Evolutionary conservation across 2,797 vertebrate species (phyloP).

Genomic region (Novumbra hubbsi): DNA sequence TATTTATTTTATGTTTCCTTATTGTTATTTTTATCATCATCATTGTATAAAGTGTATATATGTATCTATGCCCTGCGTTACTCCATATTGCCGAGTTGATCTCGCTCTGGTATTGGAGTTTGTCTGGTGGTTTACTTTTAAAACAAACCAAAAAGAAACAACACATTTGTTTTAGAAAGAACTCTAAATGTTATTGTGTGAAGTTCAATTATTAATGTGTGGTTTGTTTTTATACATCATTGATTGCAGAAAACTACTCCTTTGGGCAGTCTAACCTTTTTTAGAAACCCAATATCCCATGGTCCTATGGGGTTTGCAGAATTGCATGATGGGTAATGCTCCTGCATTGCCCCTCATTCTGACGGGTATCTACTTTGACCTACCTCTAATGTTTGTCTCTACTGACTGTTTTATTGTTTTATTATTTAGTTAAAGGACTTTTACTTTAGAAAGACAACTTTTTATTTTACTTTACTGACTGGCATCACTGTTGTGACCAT

Average conservation of each 20-base stretch:
- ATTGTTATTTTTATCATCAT: constrained; percentile 58
- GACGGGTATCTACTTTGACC: constrained; percentile 73
- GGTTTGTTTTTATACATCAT: constrained; percentile 42
- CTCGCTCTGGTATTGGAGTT: constrained; percentile 63
- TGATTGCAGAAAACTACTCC: constrained; percentile 55
- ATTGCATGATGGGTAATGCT: constrained; percentile 50
- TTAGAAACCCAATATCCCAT: constrained; percentile 59
- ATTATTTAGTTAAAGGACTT: constrained; percentile 37
- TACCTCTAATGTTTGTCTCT: constrained; percentile 71
- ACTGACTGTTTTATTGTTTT: constrained; percentile 52
- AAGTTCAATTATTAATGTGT: constrained; percentile 14
- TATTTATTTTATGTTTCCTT: constrained; percentile 77
- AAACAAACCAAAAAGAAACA: constrained; percentile 61
- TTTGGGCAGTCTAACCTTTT: constrained; percentile 45
- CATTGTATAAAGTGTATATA: constrained; percentile 68
- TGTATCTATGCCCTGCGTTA: constrained; percentile 66
- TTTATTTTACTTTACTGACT: constrained; percentile 22
- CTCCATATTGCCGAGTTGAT: constrained; percentile 63
- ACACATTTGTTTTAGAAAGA: constrained; percentile 69
- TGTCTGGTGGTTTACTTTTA: constrained; percentile 59
- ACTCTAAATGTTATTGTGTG: constrained; percentile 57
- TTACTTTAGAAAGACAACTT: constrained; percentile 39
- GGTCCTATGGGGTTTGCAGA: constrained; percentile 56
- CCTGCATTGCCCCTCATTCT: constrained; percentile 49
- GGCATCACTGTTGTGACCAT: constrained; percentile 53